A percentile compares a stretch with the other conserved stretches of the same genome.
Conservation (phyloP, 2,113 vertebrate genomes). For the Rhizomys pruinosus region DNA sequence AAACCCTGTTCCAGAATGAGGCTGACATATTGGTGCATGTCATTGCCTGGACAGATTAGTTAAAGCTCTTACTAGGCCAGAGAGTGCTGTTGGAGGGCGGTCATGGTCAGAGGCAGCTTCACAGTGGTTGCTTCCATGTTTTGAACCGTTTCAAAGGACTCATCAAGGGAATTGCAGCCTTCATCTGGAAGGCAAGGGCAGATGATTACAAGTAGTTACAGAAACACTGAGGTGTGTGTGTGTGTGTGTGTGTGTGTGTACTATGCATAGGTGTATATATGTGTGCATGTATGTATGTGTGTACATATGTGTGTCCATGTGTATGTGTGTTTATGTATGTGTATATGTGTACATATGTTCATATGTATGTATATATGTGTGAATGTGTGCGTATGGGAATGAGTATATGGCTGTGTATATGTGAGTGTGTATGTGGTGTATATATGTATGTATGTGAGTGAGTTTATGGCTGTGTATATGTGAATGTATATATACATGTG, state of each 20-base stretch:
- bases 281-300: too few relatives aligned
- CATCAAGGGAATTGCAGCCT: slow-evolving; percentile 46
- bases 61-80: slow-evolving; percentile 33
- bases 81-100: slow-evolving; percentile 21
- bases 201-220: slow-evolving; percentile 46
- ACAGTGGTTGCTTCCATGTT: slow-evolving; percentile 48
- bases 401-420: too few relatives aligned
- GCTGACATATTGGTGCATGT: slow-evolving; percentile 20
- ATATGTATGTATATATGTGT: slow-evolving; percentile 34
- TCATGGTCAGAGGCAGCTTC: slow-evolving; percentile 21
- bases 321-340: not conserved
- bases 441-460: too few relatives aligned
- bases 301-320: not conserved
- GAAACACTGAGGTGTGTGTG: not conserved
- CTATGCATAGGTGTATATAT: too few relatives aligned
- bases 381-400: not conserved
- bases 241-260: too few relatives aligned
- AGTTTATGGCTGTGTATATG: not conserved
- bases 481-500: not conserved
- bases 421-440: too few relatives aligned
- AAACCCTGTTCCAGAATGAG: not conserved
- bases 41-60: slow-evolving; percentile 50
- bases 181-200: not conserved
- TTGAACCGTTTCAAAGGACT: slow-evolving; percentile 59
- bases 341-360: not conserved